Percentiles rank a stretch among this genome's conserved stretches.
phyloP scores from a whole-genome alignment of 37 sponge, comb jelly and placozoan genomes.

The Ianthella basta region DNA sequence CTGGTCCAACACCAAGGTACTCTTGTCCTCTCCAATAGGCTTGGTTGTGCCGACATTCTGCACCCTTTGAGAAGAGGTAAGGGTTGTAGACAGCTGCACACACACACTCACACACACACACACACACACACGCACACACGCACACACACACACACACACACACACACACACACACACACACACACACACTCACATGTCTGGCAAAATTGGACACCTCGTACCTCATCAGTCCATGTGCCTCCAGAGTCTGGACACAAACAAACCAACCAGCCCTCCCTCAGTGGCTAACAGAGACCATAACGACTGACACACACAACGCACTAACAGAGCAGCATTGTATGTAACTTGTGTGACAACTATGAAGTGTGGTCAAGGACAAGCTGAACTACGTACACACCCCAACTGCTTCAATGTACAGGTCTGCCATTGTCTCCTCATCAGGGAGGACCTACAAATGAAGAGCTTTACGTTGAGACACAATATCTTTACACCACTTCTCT shows the following conservation, averaged over 20 bases:
- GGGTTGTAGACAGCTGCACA: too few relatives aligned
- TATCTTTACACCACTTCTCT: background rate
- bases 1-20: constrained; percentile 83
- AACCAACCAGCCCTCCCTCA: background rate
- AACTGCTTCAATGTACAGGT: constrained; percentile 42
- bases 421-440: constrained; percentile 26
- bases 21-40: constrained; percentile 75
- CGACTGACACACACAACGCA: background rate
- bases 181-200: constrained; percentile 28
- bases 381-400: background rate
- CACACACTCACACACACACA: too few relatives aligned
- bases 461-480: background rate
- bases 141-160: background rate
- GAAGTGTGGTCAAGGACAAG: background rate
- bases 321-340: background rate
- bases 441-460: constrained; percentile 33
- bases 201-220: constrained; percentile 85
- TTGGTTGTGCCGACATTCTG: constrained; percentile 64
- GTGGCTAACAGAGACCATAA: too few relatives aligned
- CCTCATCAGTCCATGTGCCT: constrained; percentile 23
- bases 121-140: too few relatives aligned
- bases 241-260: constrained; percentile 31
- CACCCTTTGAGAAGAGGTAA: constrained; percentile 61
- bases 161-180: background rate
- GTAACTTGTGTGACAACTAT: background rate